phyloP scores from a whole-genome alignment of 1,140 invertebrate genomes.

The Thalassaphorura encarpata region DNA sequence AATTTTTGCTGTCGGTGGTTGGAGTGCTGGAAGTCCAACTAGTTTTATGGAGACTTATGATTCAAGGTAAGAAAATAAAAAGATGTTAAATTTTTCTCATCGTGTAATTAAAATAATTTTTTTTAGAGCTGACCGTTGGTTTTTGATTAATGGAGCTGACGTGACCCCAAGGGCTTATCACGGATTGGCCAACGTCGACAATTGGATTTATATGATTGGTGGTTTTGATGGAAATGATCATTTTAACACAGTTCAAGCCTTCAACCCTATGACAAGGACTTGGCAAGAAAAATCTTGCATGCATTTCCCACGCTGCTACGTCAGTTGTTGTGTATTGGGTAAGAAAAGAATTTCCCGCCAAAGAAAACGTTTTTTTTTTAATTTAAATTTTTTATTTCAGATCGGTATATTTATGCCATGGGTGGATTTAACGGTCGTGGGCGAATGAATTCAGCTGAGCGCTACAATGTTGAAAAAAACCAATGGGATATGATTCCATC shows the following conservation, averaged over 20 bases:
- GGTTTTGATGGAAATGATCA: slow-evolving; percentile 55
- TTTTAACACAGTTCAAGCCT: slow-evolving; percentile 57
- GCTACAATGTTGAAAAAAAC: slow-evolving; percentile 38
- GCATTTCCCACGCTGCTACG: slow-evolving; percentile 59
- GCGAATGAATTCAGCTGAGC: slow-evolving; percentile 42
- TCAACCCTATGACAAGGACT: slow-evolving; percentile 49
- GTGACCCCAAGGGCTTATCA: slow-evolving; percentile 59
- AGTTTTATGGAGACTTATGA: slow-evolving; percentile 69
- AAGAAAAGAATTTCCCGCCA: not conserved
- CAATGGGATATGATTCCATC: slow-evolving; percentile 41
- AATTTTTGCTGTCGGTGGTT: slow-evolving; percentile 54
- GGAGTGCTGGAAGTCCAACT: slow-evolving; percentile 66
- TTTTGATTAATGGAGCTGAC: slow-evolving; percentile 51
- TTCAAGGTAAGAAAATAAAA: not conserved
- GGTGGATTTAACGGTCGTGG: slow-evolving; percentile 45
- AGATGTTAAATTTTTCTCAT: not conserved
- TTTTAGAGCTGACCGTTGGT: slow-evolving; percentile 42
- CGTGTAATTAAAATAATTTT: not conserved
- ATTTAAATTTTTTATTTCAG: slow-evolving; percentile 22
- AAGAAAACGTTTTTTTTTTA: not conserved
- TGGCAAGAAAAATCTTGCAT: slow-evolving; percentile 62
- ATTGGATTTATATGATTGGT: slow-evolving; percentile 63
- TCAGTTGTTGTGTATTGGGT: slow-evolving; percentile 60
- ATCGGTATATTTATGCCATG: slow-evolving; percentile 41
- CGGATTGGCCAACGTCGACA: slow-evolving; percentile 54